A percentile compares a stretch with the other conserved stretches of the same genome.
Evolutionary conservation across 2,888 invertebrate species (phyloP).

Genomic region (Agrochola lychnidis): DNA sequence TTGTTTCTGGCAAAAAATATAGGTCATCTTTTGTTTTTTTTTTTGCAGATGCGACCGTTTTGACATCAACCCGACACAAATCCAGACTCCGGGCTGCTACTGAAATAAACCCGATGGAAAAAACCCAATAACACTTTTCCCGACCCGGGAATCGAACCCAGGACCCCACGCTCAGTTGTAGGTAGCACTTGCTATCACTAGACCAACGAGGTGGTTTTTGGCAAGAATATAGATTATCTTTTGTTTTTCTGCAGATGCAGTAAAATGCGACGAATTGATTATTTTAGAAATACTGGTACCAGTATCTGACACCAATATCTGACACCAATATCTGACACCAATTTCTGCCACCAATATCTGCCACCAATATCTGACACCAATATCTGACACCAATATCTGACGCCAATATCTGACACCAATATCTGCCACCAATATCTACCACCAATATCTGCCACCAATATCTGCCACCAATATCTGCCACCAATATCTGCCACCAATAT

Average conservation of each 20-base stretch:
- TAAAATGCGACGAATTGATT: neutral
- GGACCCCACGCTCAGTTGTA: no score
- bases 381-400: neutral
- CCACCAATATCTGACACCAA: neutral
- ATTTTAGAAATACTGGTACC: neutral
- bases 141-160: no score
- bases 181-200: no score
- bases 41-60: neutral
- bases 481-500: neutral
- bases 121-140: no score
- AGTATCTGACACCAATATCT: neutral
- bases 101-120: no score
- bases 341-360: neutral
- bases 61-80: no score
- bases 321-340: neutral
- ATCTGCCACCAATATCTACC: neutral
- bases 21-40: neutral
- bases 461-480: neutral
- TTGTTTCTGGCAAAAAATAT: neutral
- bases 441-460: neutral
- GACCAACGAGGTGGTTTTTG: neutral
- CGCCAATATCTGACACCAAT: no score
- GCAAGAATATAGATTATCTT: neutral
- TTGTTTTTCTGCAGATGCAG: neutral
- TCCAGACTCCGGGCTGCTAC: no score